Conservation (phyloP, 2,113 vertebrate species). For the Lipophrys pholis region DNA sequence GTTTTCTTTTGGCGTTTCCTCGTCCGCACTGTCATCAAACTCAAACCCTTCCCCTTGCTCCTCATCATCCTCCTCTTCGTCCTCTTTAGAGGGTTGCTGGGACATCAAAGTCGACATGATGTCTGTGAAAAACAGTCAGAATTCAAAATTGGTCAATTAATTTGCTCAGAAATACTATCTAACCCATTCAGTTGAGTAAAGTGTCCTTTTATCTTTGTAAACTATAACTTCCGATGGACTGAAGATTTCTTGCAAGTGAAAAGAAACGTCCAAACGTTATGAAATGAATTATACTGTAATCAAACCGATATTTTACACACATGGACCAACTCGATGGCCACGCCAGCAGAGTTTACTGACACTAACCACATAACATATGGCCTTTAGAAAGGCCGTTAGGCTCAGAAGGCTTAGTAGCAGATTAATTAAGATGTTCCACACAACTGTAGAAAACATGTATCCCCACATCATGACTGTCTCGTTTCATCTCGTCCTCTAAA, state of each 20-base stretch:
- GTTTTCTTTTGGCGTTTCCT: constrained; percentile 47
- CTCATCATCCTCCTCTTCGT: constrained; percentile 74
- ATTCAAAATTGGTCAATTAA: background rate
- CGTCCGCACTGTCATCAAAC: constrained; percentile 73
- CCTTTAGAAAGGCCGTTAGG: constrained; percentile 22
- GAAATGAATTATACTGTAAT: background rate
- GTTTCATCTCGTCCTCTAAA: constrained; percentile 31
- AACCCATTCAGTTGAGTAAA: too few species aligned
- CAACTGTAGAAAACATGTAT: constrained; percentile 25
- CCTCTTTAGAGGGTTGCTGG: constrained; percentile 63
- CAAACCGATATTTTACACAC: background rate
- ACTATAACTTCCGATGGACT: too few species aligned
- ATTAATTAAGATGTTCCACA: constrained; percentile 54
- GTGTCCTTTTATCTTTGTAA: too few species aligned
- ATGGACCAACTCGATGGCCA: background rate
- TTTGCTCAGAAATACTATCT: too few species aligned
- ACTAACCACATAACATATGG: constrained; percentile 33
- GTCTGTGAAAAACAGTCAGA: constrained; percentile 49
- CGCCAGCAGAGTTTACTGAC: too few species aligned
- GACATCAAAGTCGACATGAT: constrained; percentile 74
- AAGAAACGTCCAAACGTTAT: too few species aligned
- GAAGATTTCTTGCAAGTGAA: too few species aligned
- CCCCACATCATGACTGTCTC: background rate
- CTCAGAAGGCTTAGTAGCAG: constrained; percentile 37
- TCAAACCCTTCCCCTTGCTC: constrained; percentile 73